These are phyloP conservation scores for Ctenosaura bakeri DNA, from an alignment of 2,797 vertebrate species.

Conservation along the genomic window DNA sequence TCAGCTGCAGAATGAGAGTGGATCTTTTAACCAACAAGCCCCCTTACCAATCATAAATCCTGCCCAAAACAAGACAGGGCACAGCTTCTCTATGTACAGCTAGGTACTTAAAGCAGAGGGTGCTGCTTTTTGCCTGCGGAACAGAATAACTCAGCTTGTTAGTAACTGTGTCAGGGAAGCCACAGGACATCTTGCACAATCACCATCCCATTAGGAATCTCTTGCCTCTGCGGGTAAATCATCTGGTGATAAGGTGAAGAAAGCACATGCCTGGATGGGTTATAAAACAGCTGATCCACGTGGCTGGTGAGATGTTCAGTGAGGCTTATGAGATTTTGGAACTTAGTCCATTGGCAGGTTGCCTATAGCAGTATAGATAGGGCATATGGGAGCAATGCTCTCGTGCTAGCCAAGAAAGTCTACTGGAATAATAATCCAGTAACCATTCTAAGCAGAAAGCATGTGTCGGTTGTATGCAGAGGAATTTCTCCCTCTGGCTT, in stretches of 20 bases:
- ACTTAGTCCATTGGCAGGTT: conserved; percentile 59
- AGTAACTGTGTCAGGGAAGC: conserved; percentile 38
- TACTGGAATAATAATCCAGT: conserved; percentile 38
- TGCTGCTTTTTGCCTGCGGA: neutral
- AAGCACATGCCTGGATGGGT: conserved; percentile 69
- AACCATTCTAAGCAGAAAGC: conserved; percentile 14
- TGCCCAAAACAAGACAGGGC: neutral
- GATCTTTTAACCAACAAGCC: neutral
- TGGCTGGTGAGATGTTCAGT: conserved; percentile 61
- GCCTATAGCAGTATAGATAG: conserved; percentile 44
- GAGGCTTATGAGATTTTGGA: conserved; percentile 74
- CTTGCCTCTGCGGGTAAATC: conserved; percentile 58
- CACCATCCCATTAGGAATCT: conserved; percentile 58
- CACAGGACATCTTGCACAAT: neutral
- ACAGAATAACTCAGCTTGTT: neutral
- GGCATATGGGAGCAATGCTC: conserved; percentile 64
- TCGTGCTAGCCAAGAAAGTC: conserved; percentile 33
- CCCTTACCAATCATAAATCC: neutral
- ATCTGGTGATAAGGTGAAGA: conserved; percentile 69
- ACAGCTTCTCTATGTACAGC: neutral
- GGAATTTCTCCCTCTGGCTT: conserved; percentile 40
- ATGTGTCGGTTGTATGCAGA: conserved; percentile 43
- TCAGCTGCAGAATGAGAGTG: neutral
- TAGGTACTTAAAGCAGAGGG: neutral
- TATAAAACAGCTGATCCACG: conserved; percentile 73